Evolutionary conservation across 2,113 vertebrate species (phyloP).

Genomic region (Laterallus jamaicensis): DNA sequence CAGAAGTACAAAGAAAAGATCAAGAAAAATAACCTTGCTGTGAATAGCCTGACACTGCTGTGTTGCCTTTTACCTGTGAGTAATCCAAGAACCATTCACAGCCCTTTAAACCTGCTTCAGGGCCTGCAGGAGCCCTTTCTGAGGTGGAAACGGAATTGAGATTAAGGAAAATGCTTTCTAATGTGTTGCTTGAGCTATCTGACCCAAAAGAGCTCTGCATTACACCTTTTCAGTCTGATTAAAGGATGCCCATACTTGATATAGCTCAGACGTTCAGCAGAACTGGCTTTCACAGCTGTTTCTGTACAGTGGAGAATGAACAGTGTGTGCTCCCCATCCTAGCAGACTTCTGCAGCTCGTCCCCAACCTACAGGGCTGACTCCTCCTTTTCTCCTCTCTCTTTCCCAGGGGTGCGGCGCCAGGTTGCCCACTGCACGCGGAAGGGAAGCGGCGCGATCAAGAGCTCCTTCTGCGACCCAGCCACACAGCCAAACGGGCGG

Average conservation of each 20-base stretch:
- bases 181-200: not conserved
- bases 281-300: not conserved
- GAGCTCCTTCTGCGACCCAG: conserved; percentile 85
- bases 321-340: not conserved
- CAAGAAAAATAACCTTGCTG: not conserved
- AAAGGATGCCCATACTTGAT: not conserved
- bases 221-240: not conserved
- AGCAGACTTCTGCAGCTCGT: not conserved
- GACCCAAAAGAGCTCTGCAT: not conserved
- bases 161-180: not conserved
- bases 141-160: not conserved
- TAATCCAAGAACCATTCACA: not conserved
- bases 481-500: conserved; percentile 78
- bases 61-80: not conserved
- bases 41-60: not conserved
- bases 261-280: not conserved
- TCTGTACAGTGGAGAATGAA: not conserved
- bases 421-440: conserved; percentile 85
- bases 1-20: not conserved
- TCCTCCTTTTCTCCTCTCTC: not conserved
- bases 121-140: not conserved
- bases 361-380: not conserved
- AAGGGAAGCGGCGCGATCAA: conserved; percentile 82
- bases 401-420: conserved; percentile 81
- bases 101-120: not conserved